Base-by-base conservation (phyloP, 1,140 invertebrate genomes). In the Brachionus plicatilis region DNA sequence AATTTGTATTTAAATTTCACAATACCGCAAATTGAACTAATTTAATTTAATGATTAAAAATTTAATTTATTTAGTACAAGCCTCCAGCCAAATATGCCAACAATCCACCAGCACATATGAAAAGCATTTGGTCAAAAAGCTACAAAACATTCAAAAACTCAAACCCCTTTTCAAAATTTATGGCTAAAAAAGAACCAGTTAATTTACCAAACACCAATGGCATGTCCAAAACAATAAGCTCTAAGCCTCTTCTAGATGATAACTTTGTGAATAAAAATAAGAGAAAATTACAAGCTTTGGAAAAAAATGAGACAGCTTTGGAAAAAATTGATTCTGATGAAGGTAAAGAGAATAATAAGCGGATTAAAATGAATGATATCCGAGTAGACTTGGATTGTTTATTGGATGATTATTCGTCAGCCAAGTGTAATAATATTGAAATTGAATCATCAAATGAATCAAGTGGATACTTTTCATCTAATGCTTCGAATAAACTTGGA, bases 71-170 rank as follows among this genome's bases (percentile, higher is more conserved):
- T 33, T 17, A 82, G 79, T 82, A 82, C 24, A 82, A 82, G 27
- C 79, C 79, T 41, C 79, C 79, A 41, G 50, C 9, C 20, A 82
- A 82, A 68, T 82, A 82, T 47, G 37, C 53, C 6, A 82, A 82
- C 11, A 82, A 47, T 72, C 37, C 60, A 70, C 60, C 60, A 20
- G 20, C 82, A 17, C 47, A 83, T 60, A 68, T 83, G 41, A 41
- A 60, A 53, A 68, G 60, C 17, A 60, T 83, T 11, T 83, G 82
- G 82, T 27, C 60, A 29, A 83, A 83, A 72, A 50, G n/a, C 33
- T 83, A 83, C 41, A 2, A n/a, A 2, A 43, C 79, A 65, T 82
- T 65, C 2, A 43, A 82, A 12, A 66, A 65, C 12, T 82, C 53
- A 4, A 82, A 60, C 41, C 79, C 79, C 14, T 82, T 82, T 17